Conservation (phyloP, 2,113 vertebrate genomes). For the Rallus limicola region DNA sequence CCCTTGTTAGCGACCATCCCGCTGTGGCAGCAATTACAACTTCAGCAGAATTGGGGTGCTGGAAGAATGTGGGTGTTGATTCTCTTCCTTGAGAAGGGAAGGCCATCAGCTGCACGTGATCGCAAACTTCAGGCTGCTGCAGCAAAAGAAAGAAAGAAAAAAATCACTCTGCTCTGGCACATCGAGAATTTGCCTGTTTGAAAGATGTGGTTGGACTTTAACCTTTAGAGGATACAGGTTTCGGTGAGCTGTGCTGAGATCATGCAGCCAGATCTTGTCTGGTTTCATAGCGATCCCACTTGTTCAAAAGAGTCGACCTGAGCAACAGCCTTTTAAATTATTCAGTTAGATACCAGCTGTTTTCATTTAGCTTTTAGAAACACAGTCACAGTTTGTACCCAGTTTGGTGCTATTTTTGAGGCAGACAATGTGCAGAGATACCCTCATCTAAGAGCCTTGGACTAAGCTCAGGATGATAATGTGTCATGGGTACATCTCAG, state of each 20-base stretch:
- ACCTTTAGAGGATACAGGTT: neutral
- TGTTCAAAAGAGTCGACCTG: neutral
- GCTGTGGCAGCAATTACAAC: neutral
- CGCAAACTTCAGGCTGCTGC: neutral
- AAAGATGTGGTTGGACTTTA: neutral
- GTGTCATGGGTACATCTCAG: neutral
- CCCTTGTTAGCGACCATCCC: neutral
- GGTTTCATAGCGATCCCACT: neutral
- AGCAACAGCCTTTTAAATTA: slow-evolving; percentile 5
- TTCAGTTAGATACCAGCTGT: neutral
- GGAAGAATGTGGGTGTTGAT: neutral
- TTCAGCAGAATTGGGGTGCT: neutral
- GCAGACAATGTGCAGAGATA: neutral
- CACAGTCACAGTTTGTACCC: neutral
- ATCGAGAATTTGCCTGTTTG: neutral
- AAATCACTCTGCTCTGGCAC: neutral
- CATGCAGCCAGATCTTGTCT: neutral
- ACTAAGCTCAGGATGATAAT: neutral
- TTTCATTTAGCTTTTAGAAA: neutral
- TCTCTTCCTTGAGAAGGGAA: neutral
- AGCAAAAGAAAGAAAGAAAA: neutral
- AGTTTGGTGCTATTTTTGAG: neutral
- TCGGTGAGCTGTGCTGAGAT: neutral
- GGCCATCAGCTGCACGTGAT: accelerated
- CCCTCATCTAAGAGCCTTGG: neutral